These are phyloP conservation scores for Oxyteleia sp. DNA, from an alignment of 2,888 invertebrate species.

Conservation along the genomic window DNA sequence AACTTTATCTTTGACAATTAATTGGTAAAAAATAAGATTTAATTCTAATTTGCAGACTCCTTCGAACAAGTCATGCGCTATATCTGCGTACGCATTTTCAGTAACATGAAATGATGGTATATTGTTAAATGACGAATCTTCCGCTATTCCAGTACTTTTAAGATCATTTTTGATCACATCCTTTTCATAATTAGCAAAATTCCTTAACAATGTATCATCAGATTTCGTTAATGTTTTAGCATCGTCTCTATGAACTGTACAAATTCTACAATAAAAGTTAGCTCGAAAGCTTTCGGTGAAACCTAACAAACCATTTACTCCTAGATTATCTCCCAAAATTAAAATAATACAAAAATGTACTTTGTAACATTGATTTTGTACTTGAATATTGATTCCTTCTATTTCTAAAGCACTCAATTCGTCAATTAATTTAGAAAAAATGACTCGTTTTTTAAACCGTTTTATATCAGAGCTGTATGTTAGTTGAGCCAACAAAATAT, in stretches of 20 bases:
- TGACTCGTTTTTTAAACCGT: slow-evolving; percentile 9
- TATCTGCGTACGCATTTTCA: slow-evolving; percentile 11
- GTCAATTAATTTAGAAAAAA: slow-evolving; percentile 30
- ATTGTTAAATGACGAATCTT: slow-evolving; percentile 19
- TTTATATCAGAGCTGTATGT: slow-evolving; percentile 26
- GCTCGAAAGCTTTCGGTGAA: slow-evolving; percentile 31
- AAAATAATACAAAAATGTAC: slow-evolving; percentile 28
- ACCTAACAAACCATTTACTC: slow-evolving; percentile 26
- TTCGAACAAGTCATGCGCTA: slow-evolving; percentile 31
- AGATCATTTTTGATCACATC: slow-evolving; percentile 2
- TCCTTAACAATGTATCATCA: slow-evolving; percentile 24
- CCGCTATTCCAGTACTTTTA: slow-evolving; percentile 7
- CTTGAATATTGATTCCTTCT: slow-evolving; percentile 21
- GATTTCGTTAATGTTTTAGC: background rate
- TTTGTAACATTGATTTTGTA: background rate
- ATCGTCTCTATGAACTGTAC: slow-evolving; percentile 15
- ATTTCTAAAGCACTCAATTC: slow-evolving; percentile 31
- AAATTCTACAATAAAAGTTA: slow-evolving; percentile 45
- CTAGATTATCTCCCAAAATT: slow-evolving; percentile 31
- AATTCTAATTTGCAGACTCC: slow-evolving; percentile 24
- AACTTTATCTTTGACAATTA: slow-evolving; percentile 27
- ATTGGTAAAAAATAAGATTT: slow-evolving; percentile 9
- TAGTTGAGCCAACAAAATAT: slow-evolving; percentile 38
- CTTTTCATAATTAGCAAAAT: background rate
- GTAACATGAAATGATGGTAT: slow-evolving; percentile 21